phyloP scores from a whole-genome alignment of 2,797 vertebrate genomes.

The Meda fulgida region DNA sequence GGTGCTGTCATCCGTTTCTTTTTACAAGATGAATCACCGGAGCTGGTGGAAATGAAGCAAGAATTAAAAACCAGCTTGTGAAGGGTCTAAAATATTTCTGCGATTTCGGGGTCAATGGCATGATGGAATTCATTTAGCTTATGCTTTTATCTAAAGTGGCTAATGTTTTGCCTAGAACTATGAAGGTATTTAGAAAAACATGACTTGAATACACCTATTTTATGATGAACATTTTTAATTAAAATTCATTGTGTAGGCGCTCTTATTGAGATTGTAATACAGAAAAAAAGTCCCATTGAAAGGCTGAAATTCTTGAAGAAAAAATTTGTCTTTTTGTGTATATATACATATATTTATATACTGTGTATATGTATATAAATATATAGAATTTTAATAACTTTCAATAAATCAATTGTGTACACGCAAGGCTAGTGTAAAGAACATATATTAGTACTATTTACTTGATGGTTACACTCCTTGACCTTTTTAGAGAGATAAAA shows the following conservation, averaged over 20 bases:
- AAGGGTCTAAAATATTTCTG: not conserved
- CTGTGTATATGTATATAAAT: too few species aligned
- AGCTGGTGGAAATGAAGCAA: not conserved
- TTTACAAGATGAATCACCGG: not conserved
- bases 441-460: not conserved
- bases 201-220: not conserved
- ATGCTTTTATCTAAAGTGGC: not conserved
- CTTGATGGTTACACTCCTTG: not conserved
- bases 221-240: not conserved
- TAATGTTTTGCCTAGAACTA: not conserved
- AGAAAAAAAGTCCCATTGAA: not conserved
- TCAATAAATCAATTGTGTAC: too few species aligned
- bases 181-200: not conserved
- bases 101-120: not conserved
- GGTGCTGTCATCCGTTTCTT: constrained; percentile 50
- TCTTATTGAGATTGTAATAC: not conserved
- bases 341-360: too few species aligned
- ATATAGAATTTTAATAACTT: too few species aligned
- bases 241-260: not conserved
- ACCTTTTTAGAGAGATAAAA: not conserved
- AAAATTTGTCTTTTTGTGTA: not conserved
- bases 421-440: not conserved
- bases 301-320: not conserved
- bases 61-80: not conserved
- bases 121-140: not conserved